phyloP scores from a whole-genome alignment of 1,140 invertebrate species.

The Aphidius ervi region DNA sequence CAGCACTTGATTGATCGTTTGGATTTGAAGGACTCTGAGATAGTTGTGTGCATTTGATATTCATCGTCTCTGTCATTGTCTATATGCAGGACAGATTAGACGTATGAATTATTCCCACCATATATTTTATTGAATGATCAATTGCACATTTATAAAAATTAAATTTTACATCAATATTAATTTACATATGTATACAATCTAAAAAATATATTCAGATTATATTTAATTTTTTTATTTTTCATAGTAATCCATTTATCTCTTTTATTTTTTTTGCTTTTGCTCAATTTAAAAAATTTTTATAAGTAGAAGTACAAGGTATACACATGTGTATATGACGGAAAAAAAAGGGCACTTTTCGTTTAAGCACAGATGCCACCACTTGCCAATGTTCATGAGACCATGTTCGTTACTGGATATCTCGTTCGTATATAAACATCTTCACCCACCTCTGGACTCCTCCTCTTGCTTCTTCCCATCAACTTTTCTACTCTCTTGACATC shows the following conservation, averaged over 20 bases:
- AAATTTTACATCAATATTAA: no score
- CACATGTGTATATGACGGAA: neutral
- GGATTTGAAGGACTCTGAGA: neutral
- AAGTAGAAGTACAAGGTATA: neutral
- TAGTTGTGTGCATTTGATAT: neutral
- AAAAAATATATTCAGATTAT: no score
- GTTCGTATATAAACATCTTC: constrained; percentile 18
- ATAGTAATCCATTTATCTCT: neutral
- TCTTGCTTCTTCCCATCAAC: neutral
- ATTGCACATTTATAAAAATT: no score
- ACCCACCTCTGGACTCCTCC: constrained; percentile 12
- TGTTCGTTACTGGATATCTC: neutral
- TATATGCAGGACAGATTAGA: no score
- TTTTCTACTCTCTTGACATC: neutral
- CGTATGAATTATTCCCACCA: no score
- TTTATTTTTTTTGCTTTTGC: neutral
- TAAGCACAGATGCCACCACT: constrained; percentile 40
- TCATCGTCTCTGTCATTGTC: neutral
- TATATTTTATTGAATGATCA: no score
- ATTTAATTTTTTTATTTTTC: no score
- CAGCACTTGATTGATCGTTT: constrained; percentile 6
- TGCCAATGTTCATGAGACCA: constrained; percentile 26
- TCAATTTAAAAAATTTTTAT: no score
- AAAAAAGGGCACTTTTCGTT: constrained; percentile 23
- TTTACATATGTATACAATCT: no score